phyloP scores from a whole-genome alignment of 2,113 vertebrate genomes.

The Entelurus aequoreus region DNA sequence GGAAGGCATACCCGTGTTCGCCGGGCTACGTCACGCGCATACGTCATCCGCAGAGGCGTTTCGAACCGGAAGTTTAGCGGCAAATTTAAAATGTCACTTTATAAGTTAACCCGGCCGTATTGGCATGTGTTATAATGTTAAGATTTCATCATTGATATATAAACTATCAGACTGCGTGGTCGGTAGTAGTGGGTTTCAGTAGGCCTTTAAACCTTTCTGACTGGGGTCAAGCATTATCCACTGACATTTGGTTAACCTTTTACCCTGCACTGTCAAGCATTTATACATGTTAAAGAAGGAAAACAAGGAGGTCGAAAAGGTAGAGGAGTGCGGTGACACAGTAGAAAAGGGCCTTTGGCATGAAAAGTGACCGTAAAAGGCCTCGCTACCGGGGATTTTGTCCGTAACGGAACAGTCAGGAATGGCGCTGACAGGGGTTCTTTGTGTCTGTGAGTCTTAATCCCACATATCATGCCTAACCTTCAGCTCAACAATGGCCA shows the following conservation, averaged over 20 bases:
- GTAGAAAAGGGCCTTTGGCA: constrained; percentile 14
- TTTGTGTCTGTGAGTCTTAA: constrained; percentile 36
- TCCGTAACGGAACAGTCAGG: constrained; percentile 27
- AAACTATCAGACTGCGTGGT: no score
- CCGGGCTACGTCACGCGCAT: no score
- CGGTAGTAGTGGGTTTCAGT: no score
- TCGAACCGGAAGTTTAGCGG: no score
- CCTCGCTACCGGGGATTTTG: constrained; percentile 21
- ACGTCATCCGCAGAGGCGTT: no score
- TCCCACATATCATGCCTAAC: constrained; percentile 42
- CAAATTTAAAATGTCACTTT: no score
- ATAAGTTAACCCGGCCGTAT: no score
- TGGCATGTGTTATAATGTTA: no score
- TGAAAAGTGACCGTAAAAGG: constrained; percentile 40
- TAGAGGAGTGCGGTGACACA: constrained; percentile 19
- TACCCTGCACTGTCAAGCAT: neutral
- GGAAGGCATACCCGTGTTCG: no score
- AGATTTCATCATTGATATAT: no score
- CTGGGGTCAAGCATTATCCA: neutral
- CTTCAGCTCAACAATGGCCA: constrained; percentile 52
- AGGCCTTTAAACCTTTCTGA: neutral
- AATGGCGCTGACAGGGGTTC: constrained; percentile 26
- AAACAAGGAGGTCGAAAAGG: neutral
- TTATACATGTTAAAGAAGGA: neutral
- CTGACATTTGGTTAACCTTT: neutral